Evolutionary conservation across 2,888 invertebrate species (phyloP).

Genomic region (Nezara viridula): DNA sequence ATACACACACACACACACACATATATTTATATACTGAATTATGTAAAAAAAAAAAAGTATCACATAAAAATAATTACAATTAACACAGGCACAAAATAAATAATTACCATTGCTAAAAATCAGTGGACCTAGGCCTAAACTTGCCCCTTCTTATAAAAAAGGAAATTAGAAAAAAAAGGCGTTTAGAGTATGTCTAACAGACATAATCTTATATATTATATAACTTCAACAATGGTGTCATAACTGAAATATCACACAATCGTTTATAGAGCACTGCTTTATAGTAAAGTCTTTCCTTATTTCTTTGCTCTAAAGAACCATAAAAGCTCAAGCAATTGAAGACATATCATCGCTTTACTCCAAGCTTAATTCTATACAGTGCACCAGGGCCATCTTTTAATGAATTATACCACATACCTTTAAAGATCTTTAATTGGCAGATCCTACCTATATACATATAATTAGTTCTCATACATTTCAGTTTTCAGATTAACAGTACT

Average conservation of each 20-base stretch:
- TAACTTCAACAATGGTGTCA: slow-evolving; percentile 62
- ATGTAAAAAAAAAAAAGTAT: slow-evolving; percentile 10
- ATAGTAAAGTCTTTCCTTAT: slow-evolving; percentile 56
- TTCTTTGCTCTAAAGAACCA: slow-evolving; percentile 62
- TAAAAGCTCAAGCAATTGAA: slow-evolving; percentile 64
- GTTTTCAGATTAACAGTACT: slow-evolving; percentile 62
- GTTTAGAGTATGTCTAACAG: slow-evolving; percentile 58
- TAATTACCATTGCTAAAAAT: not conserved
- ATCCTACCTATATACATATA: slow-evolving; percentile 62
- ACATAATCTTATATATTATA: too few species aligned
- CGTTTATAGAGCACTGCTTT: slow-evolving; percentile 57
- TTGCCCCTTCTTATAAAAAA: slow-evolving; percentile 54
- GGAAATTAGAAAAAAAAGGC: slow-evolving; percentile 43
- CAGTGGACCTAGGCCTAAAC: slow-evolving; percentile 57
- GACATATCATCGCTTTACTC: slow-evolving; percentile 61
- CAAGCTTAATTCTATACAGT: slow-evolving; percentile 63
- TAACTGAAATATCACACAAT: slow-evolving; percentile 63
- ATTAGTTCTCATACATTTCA: slow-evolving; percentile 61
- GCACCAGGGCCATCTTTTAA: slow-evolving; percentile 60
- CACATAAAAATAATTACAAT: slow-evolving; percentile 18
- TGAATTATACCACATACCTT: slow-evolving; percentile 59
- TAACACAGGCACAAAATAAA: not conserved
- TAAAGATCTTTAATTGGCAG: slow-evolving; percentile 59
- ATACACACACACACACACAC: not conserved
- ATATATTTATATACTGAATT: not conserved